Conservation (phyloP, 2,113 vertebrate species). For the Callipepla squamata region DNA sequence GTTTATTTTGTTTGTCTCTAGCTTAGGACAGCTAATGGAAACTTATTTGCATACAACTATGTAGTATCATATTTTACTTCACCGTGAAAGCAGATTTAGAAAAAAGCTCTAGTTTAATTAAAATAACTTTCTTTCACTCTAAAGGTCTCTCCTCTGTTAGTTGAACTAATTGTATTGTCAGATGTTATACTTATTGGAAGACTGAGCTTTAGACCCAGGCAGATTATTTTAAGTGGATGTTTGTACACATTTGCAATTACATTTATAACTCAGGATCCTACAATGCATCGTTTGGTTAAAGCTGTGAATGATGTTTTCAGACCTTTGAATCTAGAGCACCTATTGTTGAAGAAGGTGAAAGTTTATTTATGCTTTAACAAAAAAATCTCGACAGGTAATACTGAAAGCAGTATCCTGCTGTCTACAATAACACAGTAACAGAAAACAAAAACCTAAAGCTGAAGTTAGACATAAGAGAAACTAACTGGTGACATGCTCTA, state of each 20-base stretch:
- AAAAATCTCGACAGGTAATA: background rate
- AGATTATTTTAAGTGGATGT: background rate
- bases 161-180: background rate
- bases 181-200: background rate
- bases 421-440: background rate
- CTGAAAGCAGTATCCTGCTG: background rate
- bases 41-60: background rate
- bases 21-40: background rate
- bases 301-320: background rate
- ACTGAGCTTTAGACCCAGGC: background rate
- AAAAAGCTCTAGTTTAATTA: background rate
- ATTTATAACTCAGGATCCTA: background rate
- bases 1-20: background rate
- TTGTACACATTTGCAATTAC: background rate
- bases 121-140: background rate
- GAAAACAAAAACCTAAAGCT: slow-evolving; percentile 32
- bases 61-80: background rate
- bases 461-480: slow-evolving; percentile 27
- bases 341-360: background rate
- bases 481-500: background rate
- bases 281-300: background rate
- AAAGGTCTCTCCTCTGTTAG: background rate
- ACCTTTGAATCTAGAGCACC: background rate
- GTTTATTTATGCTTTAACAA: background rate
- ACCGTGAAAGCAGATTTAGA: background rate